A percentile compares a stretch with the other conserved stretches of the same genome.
Conservation (phyloP, 1,140 invertebrate species). For the Bombus difficillimus region DNA sequence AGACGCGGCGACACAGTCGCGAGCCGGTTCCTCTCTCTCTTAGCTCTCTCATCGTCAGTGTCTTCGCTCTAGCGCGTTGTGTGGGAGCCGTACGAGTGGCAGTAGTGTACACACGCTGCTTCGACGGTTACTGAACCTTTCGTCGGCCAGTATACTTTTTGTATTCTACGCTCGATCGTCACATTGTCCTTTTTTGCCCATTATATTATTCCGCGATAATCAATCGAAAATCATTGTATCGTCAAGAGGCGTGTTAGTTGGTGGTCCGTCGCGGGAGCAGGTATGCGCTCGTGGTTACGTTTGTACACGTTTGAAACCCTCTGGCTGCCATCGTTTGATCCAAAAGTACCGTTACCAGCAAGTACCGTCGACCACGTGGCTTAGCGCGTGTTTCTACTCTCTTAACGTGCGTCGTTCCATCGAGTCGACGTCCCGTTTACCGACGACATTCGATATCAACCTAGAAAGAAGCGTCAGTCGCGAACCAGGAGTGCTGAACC, state of each 20-base stretch:
- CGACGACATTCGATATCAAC: slow-evolving; percentile 8
- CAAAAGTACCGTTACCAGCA: slow-evolving; percentile 47
- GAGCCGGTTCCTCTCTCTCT: slow-evolving; percentile 35
- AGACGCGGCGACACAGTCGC: slow-evolving; percentile 59
- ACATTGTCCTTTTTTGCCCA: slow-evolving; percentile 17
- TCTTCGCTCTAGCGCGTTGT: slow-evolving; percentile 44
- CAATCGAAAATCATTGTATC: not conserved
- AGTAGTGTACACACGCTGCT: slow-evolving; percentile 53
- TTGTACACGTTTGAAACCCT: slow-evolving; percentile 4
- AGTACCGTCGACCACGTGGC: slow-evolving; percentile 54
- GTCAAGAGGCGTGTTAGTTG: not conserved
- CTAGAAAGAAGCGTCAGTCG: slow-evolving; percentile 5
- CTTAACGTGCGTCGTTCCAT: slow-evolving; percentile 11
- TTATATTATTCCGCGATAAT: not conserved
- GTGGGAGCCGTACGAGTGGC: slow-evolving; percentile 40
- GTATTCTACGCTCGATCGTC: slow-evolving; percentile 18
- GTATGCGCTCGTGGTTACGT: slow-evolving; percentile 10
- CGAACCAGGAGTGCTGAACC: slow-evolving; percentile 44
- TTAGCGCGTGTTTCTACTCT: slow-evolving; percentile 44
- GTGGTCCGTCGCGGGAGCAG: not conserved
- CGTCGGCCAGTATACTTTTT: not conserved
- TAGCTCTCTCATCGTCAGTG: slow-evolving; percentile 15
- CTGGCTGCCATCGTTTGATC: slow-evolving; percentile 51
- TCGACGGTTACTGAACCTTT: slow-evolving; percentile 43
- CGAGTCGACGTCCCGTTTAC: slow-evolving; percentile 6